phyloP scores from a whole-genome alignment of 2,113 vertebrate species.

The Aegotheles bennettii region DNA sequence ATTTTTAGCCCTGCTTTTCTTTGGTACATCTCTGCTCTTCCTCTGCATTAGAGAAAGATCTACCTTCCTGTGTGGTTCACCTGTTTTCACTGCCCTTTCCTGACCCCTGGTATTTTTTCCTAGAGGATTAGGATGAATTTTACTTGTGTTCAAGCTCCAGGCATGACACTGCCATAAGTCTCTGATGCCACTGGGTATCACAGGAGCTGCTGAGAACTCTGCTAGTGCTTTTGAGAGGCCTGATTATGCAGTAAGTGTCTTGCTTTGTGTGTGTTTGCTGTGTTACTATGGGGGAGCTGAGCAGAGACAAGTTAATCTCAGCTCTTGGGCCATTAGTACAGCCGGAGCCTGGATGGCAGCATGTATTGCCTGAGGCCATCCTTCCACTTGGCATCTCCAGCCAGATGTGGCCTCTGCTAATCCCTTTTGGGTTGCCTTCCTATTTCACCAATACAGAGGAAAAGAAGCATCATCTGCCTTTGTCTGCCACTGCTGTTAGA shows the following conservation, averaged over 20 bases:
- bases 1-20: conserved; percentile 60
- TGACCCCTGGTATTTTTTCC: conserved; percentile 49
- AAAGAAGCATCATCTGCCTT: neutral
- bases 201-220: neutral
- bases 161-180: neutral
- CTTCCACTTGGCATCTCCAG: neutral
- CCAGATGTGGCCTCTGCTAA: neutral
- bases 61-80: neutral
- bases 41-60: conserved; percentile 12
- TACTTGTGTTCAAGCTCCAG: neutral
- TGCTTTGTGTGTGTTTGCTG: neutral
- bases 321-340: neutral
- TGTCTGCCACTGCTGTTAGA: neutral
- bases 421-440: neutral
- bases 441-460: neutral
- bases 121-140: conserved; percentile 1
- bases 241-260: neutral
- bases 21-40: neutral
- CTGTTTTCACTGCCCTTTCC: conserved; percentile 35
- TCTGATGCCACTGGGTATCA: conserved; percentile 9
- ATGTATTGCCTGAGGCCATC: neutral
- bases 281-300: neutral
- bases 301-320: neutral
- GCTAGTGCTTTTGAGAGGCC: neutral
- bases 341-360: neutral